phyloP scores from a whole-genome alignment of 1,140 invertebrate genomes.

The Diploscapter pachys region DNA sequence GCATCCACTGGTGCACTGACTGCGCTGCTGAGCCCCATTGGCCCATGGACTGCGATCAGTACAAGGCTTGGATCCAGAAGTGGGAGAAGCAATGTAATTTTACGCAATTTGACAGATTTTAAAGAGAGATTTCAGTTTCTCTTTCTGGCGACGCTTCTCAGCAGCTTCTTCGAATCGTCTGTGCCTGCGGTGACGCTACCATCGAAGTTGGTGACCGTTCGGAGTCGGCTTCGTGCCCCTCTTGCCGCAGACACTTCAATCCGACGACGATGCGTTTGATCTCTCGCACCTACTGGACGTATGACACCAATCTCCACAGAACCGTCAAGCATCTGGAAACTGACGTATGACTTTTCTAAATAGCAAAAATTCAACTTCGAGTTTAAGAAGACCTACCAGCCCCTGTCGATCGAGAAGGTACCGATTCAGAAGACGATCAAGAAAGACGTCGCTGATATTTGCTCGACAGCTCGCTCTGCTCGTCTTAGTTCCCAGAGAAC shows the following conservation, averaged over 20 bases:
- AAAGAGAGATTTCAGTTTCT: too few species aligned
- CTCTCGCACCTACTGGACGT: too few species aligned
- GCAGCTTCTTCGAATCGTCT: slow-evolving; percentile 15
- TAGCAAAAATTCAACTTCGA: background rate
- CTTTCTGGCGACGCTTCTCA: slow-evolving; percentile 4
- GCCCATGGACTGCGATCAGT: slow-evolving; percentile 21
- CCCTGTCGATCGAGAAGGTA: slow-evolving; percentile 7
- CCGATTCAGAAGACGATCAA: slow-evolving; percentile 17
- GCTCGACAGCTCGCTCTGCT: slow-evolving; percentile 17
- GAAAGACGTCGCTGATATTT: slow-evolving; percentile 25
- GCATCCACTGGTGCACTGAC: slow-evolving; percentile 22
- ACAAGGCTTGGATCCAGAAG: slow-evolving; percentile 16
- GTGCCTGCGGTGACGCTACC: slow-evolving; percentile 18
- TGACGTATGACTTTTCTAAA: too few species aligned
- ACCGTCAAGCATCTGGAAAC: too few species aligned
- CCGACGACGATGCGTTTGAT: background rate
- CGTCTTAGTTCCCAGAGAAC: slow-evolving; percentile 17
- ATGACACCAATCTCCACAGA: too few species aligned
- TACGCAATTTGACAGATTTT: too few species aligned
- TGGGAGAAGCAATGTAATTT: slow-evolving; percentile 25
- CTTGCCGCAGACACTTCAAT: slow-evolving; percentile 23
- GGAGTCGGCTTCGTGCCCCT: slow-evolving; percentile 8
- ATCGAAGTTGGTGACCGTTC: slow-evolving; percentile 12
- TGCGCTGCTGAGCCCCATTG: slow-evolving; percentile 26
- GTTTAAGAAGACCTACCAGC: background rate